A percentile compares a stretch with the other conserved stretches of the same genome.
phyloP scores from a whole-genome alignment of 2,888 invertebrate genomes.

The Aphodius granarius region DNA sequence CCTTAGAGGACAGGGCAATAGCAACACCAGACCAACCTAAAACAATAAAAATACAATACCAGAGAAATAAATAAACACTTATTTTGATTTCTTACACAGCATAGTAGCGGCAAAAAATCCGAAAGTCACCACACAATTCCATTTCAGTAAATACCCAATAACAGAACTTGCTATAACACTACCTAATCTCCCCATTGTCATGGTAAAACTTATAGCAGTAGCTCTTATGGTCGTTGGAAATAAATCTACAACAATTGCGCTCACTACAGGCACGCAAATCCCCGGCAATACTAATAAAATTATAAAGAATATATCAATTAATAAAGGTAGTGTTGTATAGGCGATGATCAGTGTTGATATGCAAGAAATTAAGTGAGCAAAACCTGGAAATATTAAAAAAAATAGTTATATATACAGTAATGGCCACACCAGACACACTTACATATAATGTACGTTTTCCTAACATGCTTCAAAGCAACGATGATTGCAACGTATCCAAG shows the following conservation, averaged over 20 bases:
- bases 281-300: slow-evolving; percentile 38
- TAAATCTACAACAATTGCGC: slow-evolving; percentile 46
- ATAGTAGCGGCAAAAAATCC: slow-evolving; percentile 24
- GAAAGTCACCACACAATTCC: slow-evolving; percentile 40
- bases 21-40: background rate
- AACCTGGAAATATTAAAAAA: background rate
- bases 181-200: slow-evolving; percentile 66
- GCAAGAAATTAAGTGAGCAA: background rate
- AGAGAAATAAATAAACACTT: background rate
- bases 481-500: slow-evolving; percentile 32
- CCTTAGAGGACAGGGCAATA: background rate
- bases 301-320: slow-evolving; percentile 40
- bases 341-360: slow-evolving; percentile 25
- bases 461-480: slow-evolving; percentile 29
- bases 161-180: slow-evolving; percentile 66
- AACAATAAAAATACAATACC: too few relatives aligned
- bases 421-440: slow-evolving; percentile 3
- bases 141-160: slow-evolving; percentile 65
- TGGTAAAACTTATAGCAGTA: slow-evolving; percentile 65
- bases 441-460: slow-evolving; percentile 33
- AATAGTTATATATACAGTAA: background rate
- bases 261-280: slow-evolving; percentile 39
- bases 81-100: slow-evolving; percentile 23
- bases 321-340: slow-evolving; percentile 32
- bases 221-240: slow-evolving; percentile 56